Evolutionary conservation across 2,113 vertebrate species (phyloP).

Genomic region (Gallinago media): DNA sequence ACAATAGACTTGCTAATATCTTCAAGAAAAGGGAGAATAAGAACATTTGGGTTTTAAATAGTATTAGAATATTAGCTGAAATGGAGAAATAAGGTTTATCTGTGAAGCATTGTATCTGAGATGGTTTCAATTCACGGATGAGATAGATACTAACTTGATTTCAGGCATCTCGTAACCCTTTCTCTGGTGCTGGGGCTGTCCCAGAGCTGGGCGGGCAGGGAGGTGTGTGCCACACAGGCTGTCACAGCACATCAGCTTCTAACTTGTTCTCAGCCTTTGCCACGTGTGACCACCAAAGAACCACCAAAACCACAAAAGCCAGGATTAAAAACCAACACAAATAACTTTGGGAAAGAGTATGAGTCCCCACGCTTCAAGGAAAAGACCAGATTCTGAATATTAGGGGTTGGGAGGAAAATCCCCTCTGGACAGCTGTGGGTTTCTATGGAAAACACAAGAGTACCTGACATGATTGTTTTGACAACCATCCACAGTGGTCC

Average conservation of each 20-base stretch:
- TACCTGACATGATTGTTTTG: not conserved
- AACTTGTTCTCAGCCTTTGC: not conserved
- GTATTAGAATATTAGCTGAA: constrained; percentile 45
- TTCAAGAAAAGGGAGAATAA: constrained; percentile 45
- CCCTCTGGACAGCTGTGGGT: not conserved
- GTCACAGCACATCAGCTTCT: not conserved
- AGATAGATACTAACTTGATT: not conserved
- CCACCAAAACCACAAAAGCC: not conserved
- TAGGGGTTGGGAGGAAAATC: not conserved
- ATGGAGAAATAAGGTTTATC: constrained; percentile 21
- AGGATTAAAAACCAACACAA: not conserved
- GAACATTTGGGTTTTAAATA: constrained; percentile 27
- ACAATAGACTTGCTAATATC: constrained; percentile 41
- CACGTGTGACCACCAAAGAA: not conserved
- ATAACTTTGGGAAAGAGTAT: not conserved
- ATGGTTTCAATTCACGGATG: not conserved
- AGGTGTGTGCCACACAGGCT: not conserved
- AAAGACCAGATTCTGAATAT: not conserved
- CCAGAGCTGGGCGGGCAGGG: not conserved
- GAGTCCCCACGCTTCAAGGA: not conserved
- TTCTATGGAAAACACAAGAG: not conserved
- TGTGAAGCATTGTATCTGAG: not conserved
- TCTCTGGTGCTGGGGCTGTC: not conserved
- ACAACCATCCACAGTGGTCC: not conserved
- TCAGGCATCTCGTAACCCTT: fast-evolving